Base-by-base conservation (phyloP, 1,140 invertebrate genomes). In the Phocides pigmalion region DNA sequence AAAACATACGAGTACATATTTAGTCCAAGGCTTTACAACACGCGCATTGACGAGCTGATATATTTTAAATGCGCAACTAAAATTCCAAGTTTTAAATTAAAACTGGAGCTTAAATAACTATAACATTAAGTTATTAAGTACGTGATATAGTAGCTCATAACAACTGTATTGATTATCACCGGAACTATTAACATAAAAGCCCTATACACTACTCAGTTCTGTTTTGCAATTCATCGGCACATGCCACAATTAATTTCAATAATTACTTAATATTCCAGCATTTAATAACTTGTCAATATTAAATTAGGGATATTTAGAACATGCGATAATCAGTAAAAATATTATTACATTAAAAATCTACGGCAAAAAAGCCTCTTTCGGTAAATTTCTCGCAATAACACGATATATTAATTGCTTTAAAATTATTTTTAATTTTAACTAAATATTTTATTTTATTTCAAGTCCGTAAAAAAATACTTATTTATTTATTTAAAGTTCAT, bases 161-260 rank as follows among this genome's bases (percentile, higher is more conserved):
- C 37, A 17, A 42, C 53, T 42, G 53, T 22, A 28, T 58, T 44
- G 39, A 58, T 58, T 58, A 58, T 32, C 37, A 32, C 53, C 39
- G 39, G 41, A 58, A 28, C 41, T 58, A 58, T 58, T 58, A 44
- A 44, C 53, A 44, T 58, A 58, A 44, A 44, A 58, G 20, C 53
- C 25, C 37, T 32, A 32, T 32, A 56, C n/a, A n/a, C 20, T 42
- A 58, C 20, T 58, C 22, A 58, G 44, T 28, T 44, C 39, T 9
- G 20, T 32, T 58, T 58, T 58, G 53, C 53, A 58, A 58, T 58
- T 58, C 53, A 58, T 58, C 44, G 39, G 39, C 53, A 58, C 53
- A 58, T 44, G 53, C 53, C 53, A 58, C 53, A 58, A 58, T 58
- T 58, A 58, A 58, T 58, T 58, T 44, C 6, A 58, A 28, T 58